phyloP scores from a whole-genome alignment of 2,797 vertebrate species.

The Eulemur rubriventer region DNA sequence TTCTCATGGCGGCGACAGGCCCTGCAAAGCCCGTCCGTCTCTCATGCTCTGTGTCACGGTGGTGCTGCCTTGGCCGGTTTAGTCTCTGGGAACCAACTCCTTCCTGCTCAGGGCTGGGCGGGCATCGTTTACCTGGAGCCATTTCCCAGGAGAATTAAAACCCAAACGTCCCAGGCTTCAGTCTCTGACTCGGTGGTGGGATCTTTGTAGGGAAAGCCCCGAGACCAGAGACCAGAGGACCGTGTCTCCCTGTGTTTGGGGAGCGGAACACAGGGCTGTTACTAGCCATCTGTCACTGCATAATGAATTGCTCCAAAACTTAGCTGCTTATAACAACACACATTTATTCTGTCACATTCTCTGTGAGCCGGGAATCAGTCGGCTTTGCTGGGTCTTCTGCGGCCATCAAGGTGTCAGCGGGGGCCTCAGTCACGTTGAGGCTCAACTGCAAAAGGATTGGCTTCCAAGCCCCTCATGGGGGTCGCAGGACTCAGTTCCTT shows the following conservation, averaged over 20 bases:
- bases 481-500: background rate
- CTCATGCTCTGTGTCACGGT: too few relatives aligned
- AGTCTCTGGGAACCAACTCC: background rate
- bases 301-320: too few relatives aligned
- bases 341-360: too few relatives aligned
- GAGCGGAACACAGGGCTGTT: background rate
- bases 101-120: background rate
- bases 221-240: background rate
- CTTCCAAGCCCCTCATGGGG: too few relatives aligned
- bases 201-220: too few relatives aligned
- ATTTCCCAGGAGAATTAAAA: too few relatives aligned
- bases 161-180: background rate
- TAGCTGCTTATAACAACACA: too few relatives aligned
- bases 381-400: background rate
- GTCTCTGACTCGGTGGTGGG: background rate
- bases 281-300: background rate
- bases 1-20: too few relatives aligned
- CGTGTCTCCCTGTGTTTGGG: accelerated
- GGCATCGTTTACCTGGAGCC: background rate
- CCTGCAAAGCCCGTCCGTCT: background rate
- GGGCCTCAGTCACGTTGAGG: too few relatives aligned
- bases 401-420: background rate
- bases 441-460: background rate
- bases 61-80: too few relatives aligned
- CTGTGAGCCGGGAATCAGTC: background rate